Percentiles rank a stretch among this genome's conserved stretches.
Evolutionary conservation across 2,797 vertebrate genomes (phyloP).

Genomic region (Apogon hyalosoma): DNA sequence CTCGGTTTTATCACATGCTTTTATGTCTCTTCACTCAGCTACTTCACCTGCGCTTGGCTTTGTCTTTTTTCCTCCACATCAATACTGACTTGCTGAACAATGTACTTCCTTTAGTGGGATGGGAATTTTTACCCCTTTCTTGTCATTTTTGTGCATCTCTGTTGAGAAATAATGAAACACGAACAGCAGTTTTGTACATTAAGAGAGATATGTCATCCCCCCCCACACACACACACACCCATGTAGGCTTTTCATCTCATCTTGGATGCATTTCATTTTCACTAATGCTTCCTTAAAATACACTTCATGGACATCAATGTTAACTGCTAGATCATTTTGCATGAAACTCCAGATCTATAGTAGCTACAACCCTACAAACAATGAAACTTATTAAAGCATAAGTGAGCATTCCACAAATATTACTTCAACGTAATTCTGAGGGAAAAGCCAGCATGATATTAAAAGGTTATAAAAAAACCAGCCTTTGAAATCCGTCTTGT

Average conservation of each 20-base stretch:
- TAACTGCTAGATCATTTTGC: conserved; percentile 11
- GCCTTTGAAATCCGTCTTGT: conserved; percentile 69
- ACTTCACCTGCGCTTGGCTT: not conserved
- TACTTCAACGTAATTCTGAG: conserved; percentile 52
- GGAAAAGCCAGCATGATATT: conserved; percentile 58
- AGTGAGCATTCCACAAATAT: conserved; percentile 47
- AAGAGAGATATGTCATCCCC: too few species aligned
- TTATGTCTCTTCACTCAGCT: not conserved
- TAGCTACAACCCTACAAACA: conserved; percentile 25
- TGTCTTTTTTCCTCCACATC: not conserved
- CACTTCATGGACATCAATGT: too few species aligned
- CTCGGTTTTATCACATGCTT: conserved; percentile 1
- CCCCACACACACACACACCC: too few species aligned
- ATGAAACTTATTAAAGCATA: conserved; percentile 43
- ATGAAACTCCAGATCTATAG: conserved; percentile 23
- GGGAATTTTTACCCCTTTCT: too few species aligned
- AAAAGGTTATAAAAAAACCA: conserved; percentile 60
- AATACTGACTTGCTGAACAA: not conserved
- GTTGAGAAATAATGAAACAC: too few species aligned
- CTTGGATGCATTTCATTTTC: too few species aligned
- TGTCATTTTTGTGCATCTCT: too few species aligned
- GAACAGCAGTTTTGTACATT: too few species aligned
- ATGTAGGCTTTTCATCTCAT: too few species aligned
- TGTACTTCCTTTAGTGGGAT: too few species aligned
- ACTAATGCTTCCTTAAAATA: too few species aligned